Base-by-base conservation (phyloP, 2,797 vertebrate species). In the Pangasius djambal region DNA sequence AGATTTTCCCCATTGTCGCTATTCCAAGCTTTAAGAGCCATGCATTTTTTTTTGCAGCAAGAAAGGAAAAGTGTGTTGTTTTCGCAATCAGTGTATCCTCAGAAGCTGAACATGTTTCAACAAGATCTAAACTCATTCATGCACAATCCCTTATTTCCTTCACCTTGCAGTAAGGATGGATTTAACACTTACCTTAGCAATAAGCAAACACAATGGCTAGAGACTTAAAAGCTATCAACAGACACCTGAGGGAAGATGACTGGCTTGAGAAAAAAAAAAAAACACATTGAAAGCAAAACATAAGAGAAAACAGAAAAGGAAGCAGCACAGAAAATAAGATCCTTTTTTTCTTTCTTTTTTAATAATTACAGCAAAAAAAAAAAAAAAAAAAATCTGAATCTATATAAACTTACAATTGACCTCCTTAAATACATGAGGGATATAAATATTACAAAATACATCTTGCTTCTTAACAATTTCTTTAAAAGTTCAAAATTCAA, bases 371-470 rank as follows among this genome's bases (percentile, higher is more conserved):
- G 90, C 86, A 52, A 92, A 89, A 86, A 87, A 88, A 86, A 89
- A 91, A 91, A 91, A 91, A 90, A 90, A 91, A 92, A 91, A 92
- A 92, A 91, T 90, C 94, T 93, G 94, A 93, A 95, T 95, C 95
- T 94, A 93, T 96, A 96, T 95, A 94, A 95, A 95, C 93, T 93
- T 91, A 94, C 92, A 92, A 92, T 90, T 74, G 87, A 90, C 92
- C 95, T 91, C 83, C 92, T 94, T 95, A 94, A 94, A 94, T 94
- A 95, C 92, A 95, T 92, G 91, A 93, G 89, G 93, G 88, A 92
- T 95, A 96, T 95, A 96, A 96, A 96, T 96, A 96, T 92, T 90
- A 93, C 95, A 96, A 95, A 96, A 94, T 94, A 95, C 94, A 89
- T 91, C 92, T 93, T 91, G 89, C 88, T 92, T 90, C 55, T 79